These are phyloP conservation scores for Eumerus sabulonum DNA, from an alignment of 2,888 invertebrate species.

Conservation along the genomic window DNA sequence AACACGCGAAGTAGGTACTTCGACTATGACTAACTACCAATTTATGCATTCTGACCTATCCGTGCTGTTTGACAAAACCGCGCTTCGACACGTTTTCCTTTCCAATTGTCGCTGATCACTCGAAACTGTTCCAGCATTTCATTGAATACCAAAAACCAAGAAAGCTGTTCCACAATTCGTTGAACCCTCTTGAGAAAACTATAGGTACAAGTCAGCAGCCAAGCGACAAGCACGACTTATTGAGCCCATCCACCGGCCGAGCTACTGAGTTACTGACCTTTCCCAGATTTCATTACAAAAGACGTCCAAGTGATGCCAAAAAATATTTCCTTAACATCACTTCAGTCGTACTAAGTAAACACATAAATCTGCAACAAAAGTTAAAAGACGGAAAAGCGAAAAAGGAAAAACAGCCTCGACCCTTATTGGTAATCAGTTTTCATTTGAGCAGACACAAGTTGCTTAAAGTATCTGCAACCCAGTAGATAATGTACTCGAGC, in stretches of 20 bases:
- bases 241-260: slow-evolving; percentile 1
- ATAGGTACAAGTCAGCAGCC: no score
- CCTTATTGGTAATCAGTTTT: slow-evolving; percentile 68
- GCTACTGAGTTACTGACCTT: slow-evolving; percentile 52
- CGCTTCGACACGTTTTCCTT: slow-evolving; percentile 37
- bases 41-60: neutral
- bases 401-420: slow-evolving; percentile 41
- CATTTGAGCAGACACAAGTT: slow-evolving; percentile 66
- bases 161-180: slow-evolving; percentile 20
- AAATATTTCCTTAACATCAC: slow-evolving; percentile 1
- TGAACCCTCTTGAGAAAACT: slow-evolving; percentile 26
- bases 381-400: neutral
- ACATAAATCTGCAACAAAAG: slow-evolving; percentile 4
- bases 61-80: slow-evolving; percentile 8
- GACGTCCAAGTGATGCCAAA: neutral
- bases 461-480: slow-evolving; percentile 55
- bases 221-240: no score
- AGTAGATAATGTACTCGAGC: slow-evolving; percentile 61
- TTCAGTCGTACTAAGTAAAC: neutral
- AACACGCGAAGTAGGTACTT: no score
- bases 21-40: no score
- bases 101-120: slow-evolving; percentile 20
- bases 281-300: slow-evolving; percentile 8
- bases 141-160: neutral
- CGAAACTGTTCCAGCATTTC: slow-evolving; percentile 3